Base-by-base conservation (phyloP, 2,113 vertebrate species). In the Vulpes lagopus region DNA sequence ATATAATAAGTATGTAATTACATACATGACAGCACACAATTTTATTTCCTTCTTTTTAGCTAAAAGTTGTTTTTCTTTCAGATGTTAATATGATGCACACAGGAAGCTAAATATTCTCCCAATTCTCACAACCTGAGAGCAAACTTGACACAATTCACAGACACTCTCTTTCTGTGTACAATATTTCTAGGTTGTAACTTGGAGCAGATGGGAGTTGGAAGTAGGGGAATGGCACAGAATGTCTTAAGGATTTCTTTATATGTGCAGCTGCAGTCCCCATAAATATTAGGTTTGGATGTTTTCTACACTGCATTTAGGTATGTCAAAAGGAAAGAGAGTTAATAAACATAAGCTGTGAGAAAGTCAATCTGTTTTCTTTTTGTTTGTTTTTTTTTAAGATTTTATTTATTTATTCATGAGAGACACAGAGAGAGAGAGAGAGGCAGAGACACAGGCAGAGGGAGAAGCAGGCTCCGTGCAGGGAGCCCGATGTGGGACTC, bases 31-130 rank as follows among this genome's bases (percentile, higher is more conserved):
- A 32, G 35, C 1, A 55, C 3, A 86, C 4, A 83, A 81, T 55
- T 81, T 96, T 96, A 4, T 86, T 85, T 89, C 19, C 22, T 81
- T 81, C 92, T 74, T 43, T 96, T 85, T 92, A 20, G 11, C 64
- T 27, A 90, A 57, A 55, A 69, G 23, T 17, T 5, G 11, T 55
- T 11, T 90, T 82, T n/a, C 43, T 80, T 94, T 49, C 35, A 60
- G 30, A 59, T 79, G 25, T 69, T 82, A 57, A 95, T 49, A 49
- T 10, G 32, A 35, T 80, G 32, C 49, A 85, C 5, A 69, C 12
- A 95, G 20, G 32, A 89, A 93, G 49, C 27, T 55, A 76, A 74
- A 49, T 76, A 86, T 89, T 76, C 35, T 79, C 14, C 35, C 69
- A 74, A 8, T 69, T 25, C 14, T 49, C 60, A 30, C 27, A 71